A percentile compares a stretch with the other conserved stretches of the same genome.
These are phyloP conservation scores for Lasioglossum lativentre DNA, from an alignment of 2,888 invertebrate species.

Conservation along the genomic window DNA sequence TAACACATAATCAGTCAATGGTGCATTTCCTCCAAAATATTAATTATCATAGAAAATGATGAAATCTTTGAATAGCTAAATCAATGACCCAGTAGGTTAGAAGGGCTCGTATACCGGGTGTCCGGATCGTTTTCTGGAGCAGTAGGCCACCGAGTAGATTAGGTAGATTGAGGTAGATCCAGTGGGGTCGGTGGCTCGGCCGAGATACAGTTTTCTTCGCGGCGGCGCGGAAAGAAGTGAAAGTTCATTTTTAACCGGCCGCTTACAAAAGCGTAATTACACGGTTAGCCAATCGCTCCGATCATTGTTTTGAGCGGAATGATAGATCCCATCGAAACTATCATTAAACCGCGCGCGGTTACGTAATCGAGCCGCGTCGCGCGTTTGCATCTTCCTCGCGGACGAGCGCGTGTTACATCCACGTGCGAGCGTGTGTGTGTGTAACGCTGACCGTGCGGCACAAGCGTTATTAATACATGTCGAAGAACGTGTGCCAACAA, in stretches of 20 bases:
- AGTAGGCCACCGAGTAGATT: slow-evolving; percentile 4
- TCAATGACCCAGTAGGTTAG: no score
- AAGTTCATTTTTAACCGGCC: slow-evolving; percentile 56
- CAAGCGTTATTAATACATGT: slow-evolving; percentile 43
- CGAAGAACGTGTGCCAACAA: slow-evolving; percentile 43
- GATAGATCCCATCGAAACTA: slow-evolving; percentile 51
- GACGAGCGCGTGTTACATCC: neutral
- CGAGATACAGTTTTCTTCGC: slow-evolving; percentile 47
- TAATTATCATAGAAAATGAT: no score
- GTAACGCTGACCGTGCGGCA: slow-evolving; percentile 17
- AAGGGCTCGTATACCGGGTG: neutral
- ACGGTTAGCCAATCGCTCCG: slow-evolving; percentile 64
- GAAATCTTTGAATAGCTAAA: no score
- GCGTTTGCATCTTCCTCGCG: slow-evolving; percentile 40
- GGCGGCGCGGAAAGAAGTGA: slow-evolving; percentile 45
- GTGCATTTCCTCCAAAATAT: no score
- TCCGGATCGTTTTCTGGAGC: neutral
- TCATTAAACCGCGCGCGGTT: slow-evolving; percentile 48
- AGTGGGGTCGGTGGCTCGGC: neutral
- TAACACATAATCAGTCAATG: no score
- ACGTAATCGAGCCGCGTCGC: slow-evolving; percentile 34
- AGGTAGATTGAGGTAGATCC: neutral
- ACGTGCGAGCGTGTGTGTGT: neutral
- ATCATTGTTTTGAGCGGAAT: slow-evolving; percentile 67
- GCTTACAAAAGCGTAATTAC: slow-evolving; percentile 68